Evolutionary conservation across 2,113 vertebrate species (phyloP), one percentile per base, ranked within the genome.

Genomic region (Butorides virescens): DNA sequence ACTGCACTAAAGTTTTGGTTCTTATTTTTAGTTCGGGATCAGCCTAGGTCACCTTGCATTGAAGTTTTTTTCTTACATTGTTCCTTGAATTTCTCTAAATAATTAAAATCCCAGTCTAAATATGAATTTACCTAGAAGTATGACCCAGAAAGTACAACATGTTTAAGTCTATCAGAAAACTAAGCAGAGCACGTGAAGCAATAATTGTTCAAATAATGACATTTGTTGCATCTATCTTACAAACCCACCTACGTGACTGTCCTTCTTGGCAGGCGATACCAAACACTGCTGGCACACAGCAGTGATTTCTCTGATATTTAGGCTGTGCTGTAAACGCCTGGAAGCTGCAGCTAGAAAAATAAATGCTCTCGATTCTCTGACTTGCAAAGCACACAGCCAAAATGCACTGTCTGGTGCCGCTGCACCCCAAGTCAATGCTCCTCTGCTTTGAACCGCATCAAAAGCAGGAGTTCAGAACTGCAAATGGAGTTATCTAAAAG

Each of bases 11-110:
- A 7, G 39, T 15, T n/a, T 6, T 8, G 53, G 44, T 39, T 46
- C 73, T 22, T 18, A 6, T 7, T 22, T 52, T 30, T 8, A 30
- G 49, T 1, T 39, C 0, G 0, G 59, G 36, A 44, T 36, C 18
- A 52, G 20, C 6, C 53, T 8, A 7, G 14, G 37, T 36, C 73
- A 46, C 0, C 0, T 3, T 34, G 10, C n/a, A 21, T 4, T 52
- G 25, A 10, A 42, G 8, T 27, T 62, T 8, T 9, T 37, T 59
- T 59, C 55, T 82, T 62, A 63, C 2, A 4, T 7, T 1, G 7
- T 17, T 66, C 42, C 32, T 30, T 25, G 15, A 44, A 65, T 65
- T 50, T 34, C 67, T 80, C 50, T 32, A 63, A 71, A 34, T 68
- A 55, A 37, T 47, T 75, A 47, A n/a, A 92, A 80, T 50, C 16